These are phyloP conservation scores for Pheucticus melanocephalus DNA, from an alignment of 2,113 vertebrate genomes.

Conservation along the genomic window DNA sequence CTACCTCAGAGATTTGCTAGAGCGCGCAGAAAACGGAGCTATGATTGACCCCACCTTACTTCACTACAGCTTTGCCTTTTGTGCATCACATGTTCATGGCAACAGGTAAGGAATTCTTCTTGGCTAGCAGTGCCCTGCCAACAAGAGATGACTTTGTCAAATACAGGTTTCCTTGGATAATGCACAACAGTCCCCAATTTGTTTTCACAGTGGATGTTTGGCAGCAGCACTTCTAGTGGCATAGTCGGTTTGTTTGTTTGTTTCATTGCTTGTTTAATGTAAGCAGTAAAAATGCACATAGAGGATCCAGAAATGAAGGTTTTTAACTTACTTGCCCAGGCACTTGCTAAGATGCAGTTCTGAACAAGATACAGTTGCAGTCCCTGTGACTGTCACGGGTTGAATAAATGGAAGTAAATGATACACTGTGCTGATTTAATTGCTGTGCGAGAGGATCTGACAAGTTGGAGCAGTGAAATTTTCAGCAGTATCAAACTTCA, in stretches of 20 bases:
- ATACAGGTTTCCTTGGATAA: constrained; percentile 52
- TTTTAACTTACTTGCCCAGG: constrained; percentile 12
- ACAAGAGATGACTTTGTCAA: constrained; percentile 43
- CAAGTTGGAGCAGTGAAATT: constrained; percentile 9
- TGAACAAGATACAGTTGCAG: background rate
- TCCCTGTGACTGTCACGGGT: background rate
- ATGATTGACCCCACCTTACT: constrained; percentile 99
- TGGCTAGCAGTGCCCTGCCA: constrained; percentile 19
- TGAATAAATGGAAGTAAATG: background rate
- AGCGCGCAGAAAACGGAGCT: constrained; percentile 94
- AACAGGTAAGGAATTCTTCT: constrained; percentile 85
- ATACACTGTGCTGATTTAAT: background rate
- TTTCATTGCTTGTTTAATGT: constrained; percentile 50
- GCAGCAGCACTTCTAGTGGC: constrained; percentile 47
- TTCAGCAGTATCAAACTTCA: constrained; percentile 8
- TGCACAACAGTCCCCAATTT: constrained; percentile 41
- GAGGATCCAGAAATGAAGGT: constrained; percentile 17
- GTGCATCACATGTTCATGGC: constrained; percentile 96
- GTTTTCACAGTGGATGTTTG: constrained; percentile 57
- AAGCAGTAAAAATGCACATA: constrained; percentile 49
- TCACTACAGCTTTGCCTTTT: constrained; percentile 99
- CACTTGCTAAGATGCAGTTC: background rate
- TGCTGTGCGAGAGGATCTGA: background rate
- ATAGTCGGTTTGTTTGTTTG: constrained; percentile 59
- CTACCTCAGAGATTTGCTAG: constrained; percentile 94